Evolutionary conservation across 2,888 invertebrate genomes (phyloP).

Genomic region (Schizaphis graminum): DNA sequence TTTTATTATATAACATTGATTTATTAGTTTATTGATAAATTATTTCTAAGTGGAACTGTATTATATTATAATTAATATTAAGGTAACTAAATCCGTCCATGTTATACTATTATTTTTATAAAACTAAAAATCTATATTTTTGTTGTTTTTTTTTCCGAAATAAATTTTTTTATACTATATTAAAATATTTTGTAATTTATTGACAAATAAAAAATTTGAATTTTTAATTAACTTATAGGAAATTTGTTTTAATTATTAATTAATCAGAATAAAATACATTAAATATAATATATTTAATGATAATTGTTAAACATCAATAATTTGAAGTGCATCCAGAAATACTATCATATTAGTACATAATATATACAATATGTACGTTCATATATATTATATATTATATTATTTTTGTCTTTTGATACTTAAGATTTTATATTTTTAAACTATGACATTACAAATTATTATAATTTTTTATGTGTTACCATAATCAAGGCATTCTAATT

Average conservation of each 20-base stretch:
- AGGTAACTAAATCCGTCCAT: slow-evolving; percentile 15
- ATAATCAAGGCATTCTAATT: neutral
- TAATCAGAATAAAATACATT: neutral
- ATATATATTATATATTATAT: no score
- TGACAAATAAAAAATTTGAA: neutral
- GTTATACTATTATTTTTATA: slow-evolving; percentile 25
- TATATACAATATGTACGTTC: no score
- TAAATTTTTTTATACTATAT: slow-evolving; percentile 11
- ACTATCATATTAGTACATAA: neutral
- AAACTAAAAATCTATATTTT: neutral
- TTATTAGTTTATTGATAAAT: neutral
- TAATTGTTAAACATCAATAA: neutral
- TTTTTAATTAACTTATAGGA: neutral
- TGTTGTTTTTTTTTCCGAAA: neutral
- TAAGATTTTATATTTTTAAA: neutral
- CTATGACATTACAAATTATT: neutral
- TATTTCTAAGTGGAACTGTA: neutral
- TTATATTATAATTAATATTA: neutral
- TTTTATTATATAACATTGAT: slow-evolving; percentile 8
- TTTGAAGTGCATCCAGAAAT: neutral
- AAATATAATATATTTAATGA: neutral
- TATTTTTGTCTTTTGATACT: neutral
- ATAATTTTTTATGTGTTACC: neutral
- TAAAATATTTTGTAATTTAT: neutral
- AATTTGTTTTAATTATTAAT: neutral